phyloP scores from a whole-genome alignment of 2,797 vertebrate species.

The Crax fasciolata region DNA sequence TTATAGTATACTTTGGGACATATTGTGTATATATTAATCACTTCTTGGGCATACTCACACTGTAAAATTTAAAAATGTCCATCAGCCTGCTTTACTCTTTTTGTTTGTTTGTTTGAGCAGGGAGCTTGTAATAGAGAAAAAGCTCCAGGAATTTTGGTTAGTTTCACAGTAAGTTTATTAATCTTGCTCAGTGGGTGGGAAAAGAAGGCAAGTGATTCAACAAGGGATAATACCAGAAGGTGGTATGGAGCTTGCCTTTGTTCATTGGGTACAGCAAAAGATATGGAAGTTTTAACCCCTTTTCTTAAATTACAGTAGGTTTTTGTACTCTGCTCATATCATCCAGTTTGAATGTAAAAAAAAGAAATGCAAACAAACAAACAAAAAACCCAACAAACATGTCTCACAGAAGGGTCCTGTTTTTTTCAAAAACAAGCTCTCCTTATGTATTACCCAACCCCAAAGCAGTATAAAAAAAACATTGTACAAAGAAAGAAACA shows the following conservation, averaged over 20 bases:
- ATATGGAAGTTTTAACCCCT: background rate
- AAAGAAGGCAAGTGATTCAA: slow-evolving; percentile 1
- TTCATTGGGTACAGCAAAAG: background rate
- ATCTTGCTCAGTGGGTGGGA: background rate
- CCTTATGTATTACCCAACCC: background rate
- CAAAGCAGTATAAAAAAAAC: background rate
- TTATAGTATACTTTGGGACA: background rate
- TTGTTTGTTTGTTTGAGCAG: background rate
- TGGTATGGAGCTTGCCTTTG: background rate
- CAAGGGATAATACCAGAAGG: background rate
- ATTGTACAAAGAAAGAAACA: background rate
- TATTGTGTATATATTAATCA: background rate
- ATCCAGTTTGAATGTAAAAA: background rate
- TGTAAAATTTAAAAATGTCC: background rate
- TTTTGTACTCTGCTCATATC: background rate
- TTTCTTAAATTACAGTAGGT: background rate
- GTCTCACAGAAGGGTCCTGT: background rate
- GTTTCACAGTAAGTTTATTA: background rate
- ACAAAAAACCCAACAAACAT: background rate
- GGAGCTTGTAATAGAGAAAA: background rate
- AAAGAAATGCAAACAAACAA: background rate
- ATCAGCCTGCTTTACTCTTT: background rate
- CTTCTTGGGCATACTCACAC: background rate
- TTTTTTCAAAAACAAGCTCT: background rate
- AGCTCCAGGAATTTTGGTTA: background rate